Conservation (phyloP, 2,888 invertebrate genomes). For the Leptura quadrifasciata region DNA sequence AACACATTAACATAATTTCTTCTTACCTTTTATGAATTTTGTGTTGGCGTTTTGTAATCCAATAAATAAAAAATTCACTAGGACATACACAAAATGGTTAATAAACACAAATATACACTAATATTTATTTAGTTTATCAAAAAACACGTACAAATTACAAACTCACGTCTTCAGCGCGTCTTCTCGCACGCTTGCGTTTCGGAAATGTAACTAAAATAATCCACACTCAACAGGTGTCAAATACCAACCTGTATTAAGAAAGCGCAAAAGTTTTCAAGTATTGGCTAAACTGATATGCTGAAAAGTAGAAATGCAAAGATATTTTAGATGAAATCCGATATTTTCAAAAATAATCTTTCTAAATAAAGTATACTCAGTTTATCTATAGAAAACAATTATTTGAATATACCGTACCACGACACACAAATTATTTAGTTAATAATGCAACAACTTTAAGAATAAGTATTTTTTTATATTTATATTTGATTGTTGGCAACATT, state of each 20-base stretch:
- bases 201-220: constrained; percentile 30
- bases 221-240: constrained; percentile 42
- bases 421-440: too few relatives aligned
- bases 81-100: constrained; percentile 21
- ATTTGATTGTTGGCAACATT: too few relatives aligned
- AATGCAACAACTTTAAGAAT: too few relatives aligned
- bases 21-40: constrained; percentile 32
- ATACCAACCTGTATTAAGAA: constrained; percentile 31
- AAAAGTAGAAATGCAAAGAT: too few relatives aligned
- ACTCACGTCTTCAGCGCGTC: constrained; percentile 34
- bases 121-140: constrained; percentile 24
- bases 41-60: constrained; percentile 36
- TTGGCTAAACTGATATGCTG: constrained; percentile 23
- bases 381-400: too few relatives aligned
- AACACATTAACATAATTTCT: constrained; percentile 29
- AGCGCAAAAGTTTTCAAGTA: background rate
- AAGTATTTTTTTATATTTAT: too few relatives aligned
- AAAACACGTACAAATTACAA: constrained; percentile 43
- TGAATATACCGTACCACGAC: too few relatives aligned
- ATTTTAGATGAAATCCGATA: too few relatives aligned
- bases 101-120: constrained; percentile 27
- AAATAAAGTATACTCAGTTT: too few relatives aligned
- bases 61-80: constrained; percentile 23
- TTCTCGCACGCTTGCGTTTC: constrained; percentile 41
- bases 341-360: too few relatives aligned